These are phyloP conservation scores for Polymixis flavicincta DNA, from an alignment of 2,888 invertebrate genomes.

Conservation along the genomic window DNA sequence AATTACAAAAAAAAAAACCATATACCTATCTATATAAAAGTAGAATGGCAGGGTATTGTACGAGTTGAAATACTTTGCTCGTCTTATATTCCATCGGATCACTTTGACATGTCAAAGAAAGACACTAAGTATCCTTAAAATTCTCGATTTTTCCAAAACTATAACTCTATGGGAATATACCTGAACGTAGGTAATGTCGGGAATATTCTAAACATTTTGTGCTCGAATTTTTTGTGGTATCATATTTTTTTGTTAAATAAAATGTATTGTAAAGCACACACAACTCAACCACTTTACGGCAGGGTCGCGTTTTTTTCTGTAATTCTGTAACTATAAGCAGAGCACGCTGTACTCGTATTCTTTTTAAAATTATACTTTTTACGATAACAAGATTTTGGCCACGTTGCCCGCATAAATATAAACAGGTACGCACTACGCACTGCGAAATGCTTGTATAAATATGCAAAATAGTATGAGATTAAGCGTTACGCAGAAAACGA, in stretches of 20 bases:
- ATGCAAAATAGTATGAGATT: constrained; percentile 48
- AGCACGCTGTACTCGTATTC: constrained; percentile 38
- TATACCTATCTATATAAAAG: constrained; percentile 1
- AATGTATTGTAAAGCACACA: constrained; percentile 16
- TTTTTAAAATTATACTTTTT: constrained; percentile 40
- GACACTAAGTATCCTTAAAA: not conserved
- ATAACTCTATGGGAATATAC: not conserved
- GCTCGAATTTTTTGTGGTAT: not conserved
- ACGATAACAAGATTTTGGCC: constrained; percentile 34
- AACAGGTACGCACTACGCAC: constrained; percentile 30
- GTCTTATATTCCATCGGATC: not conserved
- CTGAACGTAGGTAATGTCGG: not conserved
- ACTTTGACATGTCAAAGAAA: not conserved
- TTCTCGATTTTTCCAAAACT: not conserved
- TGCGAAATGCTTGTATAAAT: constrained; percentile 47
- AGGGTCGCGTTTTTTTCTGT: constrained; percentile 25
- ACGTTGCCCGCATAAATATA: constrained; percentile 46
- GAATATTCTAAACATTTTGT: constrained; percentile 10
- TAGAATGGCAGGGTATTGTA: constrained; percentile 12
- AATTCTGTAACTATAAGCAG: constrained; percentile 30
- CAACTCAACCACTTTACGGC: constrained; percentile 33
- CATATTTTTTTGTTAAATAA: constrained; percentile 22
- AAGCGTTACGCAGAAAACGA: constrained; percentile 27
- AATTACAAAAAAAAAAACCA: too few relatives aligned
- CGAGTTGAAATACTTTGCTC: not conserved